Conservation (phyloP, 2,113 vertebrate species). For the Piaya cayana region DNA sequence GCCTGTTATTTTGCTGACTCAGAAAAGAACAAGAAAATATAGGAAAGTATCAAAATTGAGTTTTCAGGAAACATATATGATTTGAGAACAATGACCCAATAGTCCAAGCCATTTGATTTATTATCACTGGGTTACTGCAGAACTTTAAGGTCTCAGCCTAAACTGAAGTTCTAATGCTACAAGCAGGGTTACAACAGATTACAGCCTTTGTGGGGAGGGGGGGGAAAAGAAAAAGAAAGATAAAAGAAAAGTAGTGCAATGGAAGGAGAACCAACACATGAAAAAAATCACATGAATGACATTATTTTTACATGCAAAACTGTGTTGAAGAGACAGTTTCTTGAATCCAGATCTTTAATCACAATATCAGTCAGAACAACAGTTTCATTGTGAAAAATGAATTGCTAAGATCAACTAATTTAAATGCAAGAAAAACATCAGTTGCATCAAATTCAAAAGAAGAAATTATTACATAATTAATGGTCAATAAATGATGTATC, state of each 20-base stretch:
- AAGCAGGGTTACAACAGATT: background rate
- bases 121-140: background rate
- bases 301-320: background rate
- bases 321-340: background rate
- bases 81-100: background rate
- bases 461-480: background rate
- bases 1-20: background rate
- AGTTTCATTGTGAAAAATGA: background rate
- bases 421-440: background rate
- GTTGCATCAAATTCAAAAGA: background rate
- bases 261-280: background rate
- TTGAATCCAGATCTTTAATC: background rate
- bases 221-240: background rate
- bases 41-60: background rate
- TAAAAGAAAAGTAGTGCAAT: background rate
- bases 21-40: background rate
- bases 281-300: background rate
- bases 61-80: background rate
- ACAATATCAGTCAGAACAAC: background rate
- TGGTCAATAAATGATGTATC: background rate
- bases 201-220: accelerated
- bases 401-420: background rate
- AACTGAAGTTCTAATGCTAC: background rate
- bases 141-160: accelerated
- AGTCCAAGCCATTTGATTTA: background rate